Evolutionary conservation across 2,888 invertebrate species (phyloP), one percentile per base, ranked within the genome.

Genomic region (Slavum lentiscoides): DNA sequence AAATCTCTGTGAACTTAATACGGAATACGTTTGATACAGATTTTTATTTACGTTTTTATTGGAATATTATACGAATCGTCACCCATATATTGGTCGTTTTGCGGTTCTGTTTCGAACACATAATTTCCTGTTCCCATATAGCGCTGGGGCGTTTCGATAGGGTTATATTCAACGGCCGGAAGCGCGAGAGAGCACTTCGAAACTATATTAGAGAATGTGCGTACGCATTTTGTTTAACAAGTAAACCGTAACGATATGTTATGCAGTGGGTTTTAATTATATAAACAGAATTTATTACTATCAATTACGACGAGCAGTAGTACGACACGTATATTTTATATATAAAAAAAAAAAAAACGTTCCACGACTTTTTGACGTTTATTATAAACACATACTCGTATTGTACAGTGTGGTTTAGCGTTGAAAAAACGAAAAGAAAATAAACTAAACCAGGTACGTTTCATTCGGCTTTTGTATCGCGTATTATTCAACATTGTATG

Each of bases 151-250:
- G 64, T 64, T 9, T 30, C 21, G 21, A 61, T 23, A 66, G 66
- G 55, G 66, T 58, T 55, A 70, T 73, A 74, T 66, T 53, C 59
- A 43, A 23, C 15, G 7, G 9, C 64, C 55, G 74, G 39, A 73
- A 73, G 49, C n/a, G 6, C 49, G n/a, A 30, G 39, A 7, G 30
- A 66, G 66, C 66, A 75, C 66, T 75, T 58, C 23, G 21, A 75
- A 75, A 66, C 66, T 75, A 66, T 75, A 66, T 75, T 75, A 66
- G 66, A 75, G 58, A 58, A 75, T 66, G 74, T 58, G 13, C 66
- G 23, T 19, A 19, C 66, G 23, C 23, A 39, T 58, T 67, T 9
- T 67, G 74, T 39, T 75, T 55, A 55, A 74, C 74, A 55, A 74
- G 37, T 21, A 17, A 30, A 58, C 74, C 74, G 21, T 39, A 55